These are phyloP conservation scores for Strix uralensis DNA, from an alignment of 2,113 vertebrate genomes.

Conservation along the genomic window DNA sequence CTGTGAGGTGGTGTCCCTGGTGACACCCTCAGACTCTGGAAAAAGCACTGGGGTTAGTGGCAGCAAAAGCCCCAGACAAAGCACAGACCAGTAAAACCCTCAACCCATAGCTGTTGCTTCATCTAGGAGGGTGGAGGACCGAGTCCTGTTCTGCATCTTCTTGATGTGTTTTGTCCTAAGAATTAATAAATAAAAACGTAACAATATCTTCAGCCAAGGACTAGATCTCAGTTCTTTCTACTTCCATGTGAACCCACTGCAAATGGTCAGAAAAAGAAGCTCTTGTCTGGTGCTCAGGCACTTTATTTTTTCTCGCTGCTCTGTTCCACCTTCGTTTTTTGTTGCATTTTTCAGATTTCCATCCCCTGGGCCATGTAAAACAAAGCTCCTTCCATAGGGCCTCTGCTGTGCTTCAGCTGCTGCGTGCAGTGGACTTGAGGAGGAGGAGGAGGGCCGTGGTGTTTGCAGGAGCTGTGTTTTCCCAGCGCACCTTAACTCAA, in stretches of 20 bases:
- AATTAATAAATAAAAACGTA: neutral
- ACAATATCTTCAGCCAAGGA: neutral
- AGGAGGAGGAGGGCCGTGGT: neutral
- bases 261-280: neutral
- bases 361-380: neutral
- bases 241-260: neutral
- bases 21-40: neutral
- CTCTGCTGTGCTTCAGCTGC: neutral
- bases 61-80: neutral
- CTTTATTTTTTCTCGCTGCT: neutral
- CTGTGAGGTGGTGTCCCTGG: neutral
- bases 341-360: neutral
- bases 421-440: rapidly evolving
- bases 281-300: neutral
- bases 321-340: neutral
- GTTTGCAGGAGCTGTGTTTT: neutral
- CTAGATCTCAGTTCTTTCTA: neutral
- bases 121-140: neutral
- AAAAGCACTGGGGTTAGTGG: neutral
- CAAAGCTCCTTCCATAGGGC: neutral
- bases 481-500: neutral
- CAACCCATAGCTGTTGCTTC: neutral
- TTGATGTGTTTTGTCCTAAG: neutral
- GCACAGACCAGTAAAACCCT: neutral
- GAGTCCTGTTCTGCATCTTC: neutral